These are phyloP conservation scores for Polypterus senegalus DNA, from an alignment of 2,113 vertebrate genomes.

Conservation along the genomic window DNA sequence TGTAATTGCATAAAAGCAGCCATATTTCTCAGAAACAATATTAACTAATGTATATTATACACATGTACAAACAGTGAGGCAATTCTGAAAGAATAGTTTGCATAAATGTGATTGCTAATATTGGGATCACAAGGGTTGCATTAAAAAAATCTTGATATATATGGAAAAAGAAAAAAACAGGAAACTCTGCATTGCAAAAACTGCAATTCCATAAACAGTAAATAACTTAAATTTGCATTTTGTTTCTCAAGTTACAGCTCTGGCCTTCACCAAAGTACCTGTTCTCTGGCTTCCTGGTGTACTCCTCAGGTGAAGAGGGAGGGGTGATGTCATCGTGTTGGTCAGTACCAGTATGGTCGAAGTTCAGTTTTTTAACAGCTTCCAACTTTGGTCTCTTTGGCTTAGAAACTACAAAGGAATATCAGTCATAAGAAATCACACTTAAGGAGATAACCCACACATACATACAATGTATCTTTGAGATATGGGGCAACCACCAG, in stretches of 20 bases:
- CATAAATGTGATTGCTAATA: neutral
- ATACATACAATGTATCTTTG: neutral
- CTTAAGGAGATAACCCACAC: neutral
- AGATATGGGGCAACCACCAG: neutral
- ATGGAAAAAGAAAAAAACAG: slow-evolving; percentile 9
- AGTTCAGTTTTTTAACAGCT: slow-evolving; percentile 62
- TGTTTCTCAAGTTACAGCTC: neutral
- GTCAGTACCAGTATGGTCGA: slow-evolving; percentile 23
- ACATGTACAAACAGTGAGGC: too few species aligned
- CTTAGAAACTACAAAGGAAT: slow-evolving; percentile 48
- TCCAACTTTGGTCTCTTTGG: slow-evolving; percentile 65
- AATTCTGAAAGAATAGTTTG: too few species aligned
- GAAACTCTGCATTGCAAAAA: neutral
- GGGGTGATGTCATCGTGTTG: slow-evolving; percentile 39
- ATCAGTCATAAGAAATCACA: neutral
- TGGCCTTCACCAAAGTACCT: slow-evolving; percentile 33
- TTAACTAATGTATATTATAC: too few species aligned
- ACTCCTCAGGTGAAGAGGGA: slow-evolving; percentile 43
- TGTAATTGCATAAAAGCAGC: too few species aligned
- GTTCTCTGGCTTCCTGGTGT: slow-evolving; percentile 7
- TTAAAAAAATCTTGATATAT: neutral
- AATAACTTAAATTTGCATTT: neutral
- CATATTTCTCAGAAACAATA: too few species aligned
- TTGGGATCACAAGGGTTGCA: slow-evolving; percentile 35
- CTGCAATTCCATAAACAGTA: neutral